Evolutionary conservation across 35 echinoderm and acorn worm species (phyloP).

Genomic region (Eucidaris tribuloides): DNA sequence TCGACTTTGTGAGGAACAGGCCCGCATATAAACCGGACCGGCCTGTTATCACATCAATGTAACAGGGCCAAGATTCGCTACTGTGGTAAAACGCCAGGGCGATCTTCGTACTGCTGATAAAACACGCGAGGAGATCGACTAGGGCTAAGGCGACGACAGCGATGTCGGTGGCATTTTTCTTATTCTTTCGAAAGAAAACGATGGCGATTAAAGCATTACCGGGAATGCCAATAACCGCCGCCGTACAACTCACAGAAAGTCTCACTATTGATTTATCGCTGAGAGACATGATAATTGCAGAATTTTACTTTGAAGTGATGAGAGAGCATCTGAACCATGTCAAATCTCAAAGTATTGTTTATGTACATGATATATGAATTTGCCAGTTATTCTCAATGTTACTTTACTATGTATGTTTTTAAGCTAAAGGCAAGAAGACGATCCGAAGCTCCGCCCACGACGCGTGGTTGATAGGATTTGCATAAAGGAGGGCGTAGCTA

Average conservation of each 20-base stretch:
- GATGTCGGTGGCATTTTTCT: conserved; percentile 2
- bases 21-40: background rate
- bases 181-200: background rate
- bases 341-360: no score
- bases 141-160: conserved; percentile 8
- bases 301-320: no score
- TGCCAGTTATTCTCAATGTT: no score
- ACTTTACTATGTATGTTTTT: no score
- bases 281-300: background rate
- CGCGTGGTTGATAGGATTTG: no score
- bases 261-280: background rate
- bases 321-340: no score
- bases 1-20: background rate
- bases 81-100: background rate
- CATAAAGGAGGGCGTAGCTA: no score
- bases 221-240: background rate
- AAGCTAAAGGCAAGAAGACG: no score
- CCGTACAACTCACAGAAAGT: background rate
- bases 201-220: background rate
- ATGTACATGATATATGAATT: no score
- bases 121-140: background rate
- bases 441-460: no score
- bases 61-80: background rate
- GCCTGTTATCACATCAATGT: background rate
- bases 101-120: conserved; percentile 5